These are phyloP conservation scores for Onychomys arenicola DNA, from an alignment of 2,797 vertebrate genomes.

Conservation along the genomic window DNA sequence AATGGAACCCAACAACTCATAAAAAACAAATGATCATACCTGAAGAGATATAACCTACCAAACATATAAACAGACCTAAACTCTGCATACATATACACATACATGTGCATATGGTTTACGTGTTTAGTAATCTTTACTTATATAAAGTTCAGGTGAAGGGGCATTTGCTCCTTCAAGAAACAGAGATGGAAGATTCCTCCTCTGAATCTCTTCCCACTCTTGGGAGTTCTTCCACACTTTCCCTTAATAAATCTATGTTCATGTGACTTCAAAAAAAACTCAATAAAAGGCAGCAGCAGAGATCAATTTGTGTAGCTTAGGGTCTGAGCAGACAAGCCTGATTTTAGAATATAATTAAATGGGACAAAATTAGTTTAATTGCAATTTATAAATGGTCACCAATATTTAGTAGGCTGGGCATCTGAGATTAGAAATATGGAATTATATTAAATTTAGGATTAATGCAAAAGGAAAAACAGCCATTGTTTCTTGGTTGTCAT, in stretches of 20 bases:
- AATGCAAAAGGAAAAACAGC: conserved; percentile 25
- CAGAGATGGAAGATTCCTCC: background rate
- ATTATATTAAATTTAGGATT: conserved; percentile 60
- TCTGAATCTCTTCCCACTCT: background rate
- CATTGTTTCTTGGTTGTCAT: conserved; percentile 34
- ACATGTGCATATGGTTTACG: background rate
- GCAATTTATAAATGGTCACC: conserved; percentile 59
- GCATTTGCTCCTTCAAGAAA: background rate
- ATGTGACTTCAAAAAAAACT: background rate
- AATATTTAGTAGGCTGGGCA: conserved; percentile 18
- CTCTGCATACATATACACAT: too few relatives aligned
- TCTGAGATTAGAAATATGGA: conserved; percentile 53
- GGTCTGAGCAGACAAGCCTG: background rate
- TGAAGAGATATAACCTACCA: background rate
- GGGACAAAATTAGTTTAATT: conserved; percentile 42
- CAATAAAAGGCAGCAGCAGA: background rate
- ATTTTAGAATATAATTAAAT: conserved; percentile 59
- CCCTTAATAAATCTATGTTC: background rate
- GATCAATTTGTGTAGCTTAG: conserved; percentile 6
- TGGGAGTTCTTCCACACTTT: background rate
- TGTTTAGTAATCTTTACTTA: background rate
- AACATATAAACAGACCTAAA: background rate
- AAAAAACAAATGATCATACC: background rate
- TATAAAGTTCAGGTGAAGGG: background rate
- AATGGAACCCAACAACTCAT: background rate